A percentile compares a stretch with the other conserved stretches of the same genome.
These are phyloP conservation scores for Falco novaeseelandiae DNA, from an alignment of 2,797 vertebrate species.

Conservation along the genomic window DNA sequence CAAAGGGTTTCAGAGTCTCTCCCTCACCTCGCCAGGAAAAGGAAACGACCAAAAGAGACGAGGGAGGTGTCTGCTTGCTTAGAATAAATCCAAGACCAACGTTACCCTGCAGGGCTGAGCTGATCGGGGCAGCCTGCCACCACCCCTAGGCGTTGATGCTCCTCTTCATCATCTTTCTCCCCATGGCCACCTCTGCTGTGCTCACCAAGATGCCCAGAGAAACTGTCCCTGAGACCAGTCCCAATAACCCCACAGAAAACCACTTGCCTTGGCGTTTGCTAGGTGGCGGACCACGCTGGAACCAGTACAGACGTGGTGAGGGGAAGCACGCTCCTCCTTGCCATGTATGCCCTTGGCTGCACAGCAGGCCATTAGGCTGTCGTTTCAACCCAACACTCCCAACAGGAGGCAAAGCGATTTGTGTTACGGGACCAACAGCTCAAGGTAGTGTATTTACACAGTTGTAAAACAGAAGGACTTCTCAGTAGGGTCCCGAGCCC, in stretches of 20 bases:
- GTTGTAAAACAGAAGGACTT: neutral
- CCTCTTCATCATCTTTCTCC: neutral
- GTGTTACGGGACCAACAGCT: neutral
- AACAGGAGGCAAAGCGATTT: neutral
- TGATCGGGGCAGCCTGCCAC: neutral
- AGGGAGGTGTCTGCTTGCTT: neutral
- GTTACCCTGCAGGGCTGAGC: neutral
- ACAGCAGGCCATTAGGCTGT: fast-evolving
- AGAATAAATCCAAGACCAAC: neutral
- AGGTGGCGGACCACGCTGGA: neutral
- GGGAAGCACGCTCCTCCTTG: neutral
- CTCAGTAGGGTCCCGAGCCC: neutral
- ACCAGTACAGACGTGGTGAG: neutral
- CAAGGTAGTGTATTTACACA: neutral
- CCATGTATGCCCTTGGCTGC: neutral
- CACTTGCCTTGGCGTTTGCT: neutral
- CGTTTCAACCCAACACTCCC: neutral
- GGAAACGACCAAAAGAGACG: neutral
- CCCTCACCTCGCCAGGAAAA: neutral
- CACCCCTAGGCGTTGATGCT: neutral
- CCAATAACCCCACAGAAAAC: neutral
- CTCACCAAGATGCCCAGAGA: neutral
- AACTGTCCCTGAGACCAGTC: neutral
- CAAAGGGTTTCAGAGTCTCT: neutral
- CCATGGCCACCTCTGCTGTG: neutral